Evolutionary conservation across 2,797 vertebrate genomes (phyloP).

Genomic region (Cetoscarus ocellatus): DNA sequence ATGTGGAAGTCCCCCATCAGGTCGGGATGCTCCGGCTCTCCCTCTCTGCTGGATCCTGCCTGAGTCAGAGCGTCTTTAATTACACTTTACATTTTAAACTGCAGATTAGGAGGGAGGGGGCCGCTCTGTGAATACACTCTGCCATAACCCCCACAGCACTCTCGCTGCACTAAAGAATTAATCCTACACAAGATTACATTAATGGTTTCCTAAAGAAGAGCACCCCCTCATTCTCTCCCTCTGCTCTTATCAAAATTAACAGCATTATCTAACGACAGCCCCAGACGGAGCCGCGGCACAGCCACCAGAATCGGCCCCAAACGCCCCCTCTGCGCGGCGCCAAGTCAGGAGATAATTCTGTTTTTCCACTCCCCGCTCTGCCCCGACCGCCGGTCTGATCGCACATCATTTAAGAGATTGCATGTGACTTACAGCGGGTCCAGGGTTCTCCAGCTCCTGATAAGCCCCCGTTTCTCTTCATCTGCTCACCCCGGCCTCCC

Average conservation of each 20-base stretch:
- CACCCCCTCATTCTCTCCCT: constrained; percentile 50
- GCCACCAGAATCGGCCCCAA: constrained; percentile 47
- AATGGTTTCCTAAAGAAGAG: constrained; percentile 78
- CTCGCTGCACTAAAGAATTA: constrained; percentile 77
- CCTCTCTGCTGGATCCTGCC: constrained; percentile 49
- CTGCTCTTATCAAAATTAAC: constrained; percentile 76
- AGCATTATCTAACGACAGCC: constrained; percentile 76
- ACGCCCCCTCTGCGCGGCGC: constrained; percentile 42
- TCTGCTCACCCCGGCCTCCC: constrained; percentile 65
- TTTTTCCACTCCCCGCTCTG: constrained; percentile 64
- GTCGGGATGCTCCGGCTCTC: constrained; percentile 49
- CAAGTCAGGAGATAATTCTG: constrained; percentile 76
- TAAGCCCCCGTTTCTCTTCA: constrained; percentile 63
- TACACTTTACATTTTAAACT: constrained; percentile 82
- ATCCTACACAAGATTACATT: constrained; percentile 84
- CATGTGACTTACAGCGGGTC: constrained; percentile 75
- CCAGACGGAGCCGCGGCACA: constrained; percentile 45
- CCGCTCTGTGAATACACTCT: constrained; percentile 74
- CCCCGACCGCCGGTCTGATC: constrained; percentile 52
- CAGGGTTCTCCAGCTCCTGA: constrained; percentile 59
- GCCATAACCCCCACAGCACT: constrained; percentile 60
- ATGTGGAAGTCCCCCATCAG: constrained; percentile 45
- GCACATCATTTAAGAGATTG: constrained; percentile 75
- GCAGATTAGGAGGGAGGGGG: constrained; percentile 75
- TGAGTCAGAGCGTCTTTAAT: constrained; percentile 76